phyloP scores from a whole-genome alignment of 2,113 vertebrate species.

The Scomber scombrus region DNA sequence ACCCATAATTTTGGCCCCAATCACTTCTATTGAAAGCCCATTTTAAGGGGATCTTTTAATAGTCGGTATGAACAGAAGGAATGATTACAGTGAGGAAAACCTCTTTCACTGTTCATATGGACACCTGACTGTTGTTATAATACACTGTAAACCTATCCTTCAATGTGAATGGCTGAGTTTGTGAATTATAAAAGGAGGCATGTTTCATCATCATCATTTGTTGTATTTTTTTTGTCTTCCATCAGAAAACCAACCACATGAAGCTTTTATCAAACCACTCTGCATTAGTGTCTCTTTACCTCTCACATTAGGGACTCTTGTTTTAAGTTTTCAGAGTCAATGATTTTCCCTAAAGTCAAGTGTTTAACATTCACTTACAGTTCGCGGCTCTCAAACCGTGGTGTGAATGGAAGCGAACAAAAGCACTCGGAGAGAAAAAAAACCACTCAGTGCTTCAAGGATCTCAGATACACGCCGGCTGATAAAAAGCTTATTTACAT shows the following conservation, averaged over 20 bases:
- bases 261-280: slow-evolving; percentile 45
- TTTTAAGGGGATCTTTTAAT: too few relatives aligned
- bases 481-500: slow-evolving; percentile 50
- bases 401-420: slow-evolving; percentile 53
- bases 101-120: too few relatives aligned
- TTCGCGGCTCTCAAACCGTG: slow-evolving; percentile 30
- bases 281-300: slow-evolving; percentile 63
- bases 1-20: too few relatives aligned
- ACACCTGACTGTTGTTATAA: too few relatives aligned
- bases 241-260: neutral
- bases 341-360: slow-evolving; percentile 54
- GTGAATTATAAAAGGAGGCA: neutral
- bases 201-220: neutral
- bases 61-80: too few relatives aligned
- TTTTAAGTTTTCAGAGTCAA: slow-evolving; percentile 64
- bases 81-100: too few relatives aligned
- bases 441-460: slow-evolving; percentile 53
- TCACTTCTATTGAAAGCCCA: too few relatives aligned
- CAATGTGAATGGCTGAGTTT: neutral
- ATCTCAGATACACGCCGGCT: slow-evolving; percentile 32
- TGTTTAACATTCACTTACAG: slow-evolving; percentile 27
- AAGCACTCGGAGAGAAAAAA: slow-evolving; percentile 40
- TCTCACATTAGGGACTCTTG: slow-evolving; percentile 42
- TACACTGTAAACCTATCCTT: too few relatives aligned
- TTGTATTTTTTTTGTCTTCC: slow-evolving; percentile 24